These are phyloP conservation scores for Andricus curvator DNA, from an alignment of 2,888 invertebrate genomes.

Conservation along the genomic window DNA sequence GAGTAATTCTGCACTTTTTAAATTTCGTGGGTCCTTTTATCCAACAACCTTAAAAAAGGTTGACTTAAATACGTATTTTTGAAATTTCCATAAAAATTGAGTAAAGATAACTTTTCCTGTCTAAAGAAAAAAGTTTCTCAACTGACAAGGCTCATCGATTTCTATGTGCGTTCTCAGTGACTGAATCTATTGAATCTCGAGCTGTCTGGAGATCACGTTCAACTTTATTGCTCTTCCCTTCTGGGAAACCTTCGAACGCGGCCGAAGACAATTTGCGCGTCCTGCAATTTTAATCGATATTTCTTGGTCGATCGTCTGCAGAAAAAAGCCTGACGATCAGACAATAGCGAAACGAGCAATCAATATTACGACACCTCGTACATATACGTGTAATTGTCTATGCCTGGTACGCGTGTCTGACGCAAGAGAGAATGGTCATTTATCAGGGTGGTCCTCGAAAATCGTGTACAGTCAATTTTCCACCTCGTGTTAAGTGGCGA, in stretches of 20 bases:
- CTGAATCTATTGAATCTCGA: constrained; percentile 4
- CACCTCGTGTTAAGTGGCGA: constrained; percentile 20
- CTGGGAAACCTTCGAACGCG: constrained; percentile 46
- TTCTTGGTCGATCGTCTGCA: constrained; percentile 51
- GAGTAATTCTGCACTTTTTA: no score
- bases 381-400: background rate
- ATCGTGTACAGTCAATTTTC: constrained; percentile 52
- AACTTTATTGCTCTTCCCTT: constrained; percentile 52
- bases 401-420: constrained; percentile 2
- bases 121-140: no score
- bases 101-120: no score
- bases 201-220: constrained; percentile 41
- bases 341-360: background rate
- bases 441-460: constrained; percentile 54
- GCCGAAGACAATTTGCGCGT: constrained; percentile 43
- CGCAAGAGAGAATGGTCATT: constrained; percentile 17
- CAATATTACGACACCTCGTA: background rate
- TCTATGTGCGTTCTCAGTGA: background rate
- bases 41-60: no score
- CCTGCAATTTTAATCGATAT: constrained; percentile 64
- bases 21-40: no score
- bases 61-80: no score
- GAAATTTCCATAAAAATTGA: no score
- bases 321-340: constrained; percentile 54
- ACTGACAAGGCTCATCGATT: background rate